phyloP scores from a whole-genome alignment of 64 coral and sea anemone genomes.

The Porites lutea region DNA sequence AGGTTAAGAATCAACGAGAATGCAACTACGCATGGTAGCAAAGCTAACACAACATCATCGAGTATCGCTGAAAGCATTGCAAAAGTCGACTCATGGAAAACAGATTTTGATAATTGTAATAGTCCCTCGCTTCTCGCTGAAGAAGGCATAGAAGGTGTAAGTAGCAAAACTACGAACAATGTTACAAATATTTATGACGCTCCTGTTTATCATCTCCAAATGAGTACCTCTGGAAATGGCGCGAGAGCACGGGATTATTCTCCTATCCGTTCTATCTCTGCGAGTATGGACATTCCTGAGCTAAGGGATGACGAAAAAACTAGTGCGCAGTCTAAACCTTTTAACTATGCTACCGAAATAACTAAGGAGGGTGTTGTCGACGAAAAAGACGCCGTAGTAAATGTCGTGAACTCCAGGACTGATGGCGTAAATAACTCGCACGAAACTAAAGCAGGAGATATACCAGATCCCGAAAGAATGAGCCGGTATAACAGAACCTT shows the following conservation, averaged over 20 bases:
- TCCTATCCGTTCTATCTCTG: constrained; percentile 23
- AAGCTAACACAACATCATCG: constrained; percentile 13
- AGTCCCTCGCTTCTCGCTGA: constrained; percentile 17
- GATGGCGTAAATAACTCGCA: constrained; percentile 11
- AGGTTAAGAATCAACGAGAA: not conserved
- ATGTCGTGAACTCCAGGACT: not conserved
- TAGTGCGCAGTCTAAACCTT: not conserved
- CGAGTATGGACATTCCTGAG: not conserved
- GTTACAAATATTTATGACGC: not conserved
- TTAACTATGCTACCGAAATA: not conserved
- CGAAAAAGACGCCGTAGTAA: not conserved
- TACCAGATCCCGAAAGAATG: constrained; percentile 62
- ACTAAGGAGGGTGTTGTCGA: not conserved
- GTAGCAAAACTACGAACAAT: not conserved
- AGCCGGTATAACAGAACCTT: constrained; percentile 82
- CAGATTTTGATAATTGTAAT: constrained; percentile 34
- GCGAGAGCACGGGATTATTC: constrained; percentile 62
- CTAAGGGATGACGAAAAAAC: not conserved
- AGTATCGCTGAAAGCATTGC: constrained; percentile 44
- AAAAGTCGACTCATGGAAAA: constrained; percentile 53
- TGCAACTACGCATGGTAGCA: not conserved
- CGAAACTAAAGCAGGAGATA: constrained; percentile 53
- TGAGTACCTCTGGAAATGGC: constrained; percentile 19
- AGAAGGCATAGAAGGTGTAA: not conserved
- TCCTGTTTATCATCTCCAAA: not conserved